Conservation (phyloP, 2,113 vertebrate genomes). For the Apeltes quadracus region DNA sequence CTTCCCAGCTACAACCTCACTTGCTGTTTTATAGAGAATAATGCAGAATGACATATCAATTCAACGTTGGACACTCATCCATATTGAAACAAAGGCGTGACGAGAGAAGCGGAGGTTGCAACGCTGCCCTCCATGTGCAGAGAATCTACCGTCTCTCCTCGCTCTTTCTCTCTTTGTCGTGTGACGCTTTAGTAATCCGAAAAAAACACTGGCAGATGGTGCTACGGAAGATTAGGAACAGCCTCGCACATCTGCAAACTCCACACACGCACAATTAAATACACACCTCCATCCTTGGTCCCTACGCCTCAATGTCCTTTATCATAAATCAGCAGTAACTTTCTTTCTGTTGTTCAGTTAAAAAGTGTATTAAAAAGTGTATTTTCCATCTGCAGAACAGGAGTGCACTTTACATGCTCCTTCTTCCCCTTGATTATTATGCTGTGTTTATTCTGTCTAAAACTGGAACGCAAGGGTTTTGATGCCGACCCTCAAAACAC, state of each 20-base stretch:
- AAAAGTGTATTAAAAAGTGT: background rate
- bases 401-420: constrained; percentile 3
- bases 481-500: constrained; percentile 21
- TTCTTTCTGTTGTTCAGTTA: background rate
- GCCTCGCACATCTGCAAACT: constrained; percentile 47
- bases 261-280: constrained; percentile 7
- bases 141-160: constrained; percentile 11
- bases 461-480: constrained; percentile 20
- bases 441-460: constrained; percentile 11
- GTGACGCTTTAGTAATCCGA: constrained; percentile 46
- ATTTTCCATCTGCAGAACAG: constrained; percentile 27
- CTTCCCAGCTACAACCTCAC: background rate
- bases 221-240: constrained; percentile 41
- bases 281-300: constrained; percentile 24
- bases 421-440: background rate
- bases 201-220: constrained; percentile 66
- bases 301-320: constrained; percentile 16
- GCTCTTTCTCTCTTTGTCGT: background rate
- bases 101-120: background rate
- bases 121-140: background rate
- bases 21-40: too few relatives aligned
- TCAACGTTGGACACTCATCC: background rate
- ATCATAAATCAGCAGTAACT: background rate
- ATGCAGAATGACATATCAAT: too few relatives aligned
- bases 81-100: background rate